Base-by-base conservation (phyloP, 1,140 invertebrate genomes). In the Theocolax elegans region DNA sequence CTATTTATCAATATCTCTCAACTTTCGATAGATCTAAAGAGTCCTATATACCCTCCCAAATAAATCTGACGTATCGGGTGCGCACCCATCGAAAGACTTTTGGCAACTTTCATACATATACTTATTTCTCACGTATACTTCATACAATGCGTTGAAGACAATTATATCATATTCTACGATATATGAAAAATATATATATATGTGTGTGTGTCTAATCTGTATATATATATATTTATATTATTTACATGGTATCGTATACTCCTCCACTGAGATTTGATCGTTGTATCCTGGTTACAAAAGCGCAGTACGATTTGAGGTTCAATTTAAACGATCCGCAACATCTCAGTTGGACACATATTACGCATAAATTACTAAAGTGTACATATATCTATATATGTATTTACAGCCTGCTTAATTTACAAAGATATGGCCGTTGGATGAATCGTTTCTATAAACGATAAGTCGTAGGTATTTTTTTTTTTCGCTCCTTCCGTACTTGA, bases 221-320 rank as follows among this genome's bases (percentile, higher is more conserved):
- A 31, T 15, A 51, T 25, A 64, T 38, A 25, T 51, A 25, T 42
- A 42, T 42, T 19, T 21, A 19, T 48, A 48, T 31, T 48, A 66
- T 66, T 7, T 66, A 66, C 51, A 66, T 56, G 51, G 51, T 66
- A 56, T 29, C n/a, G n/a, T 56, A 53, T 25, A 25, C 60, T 38
- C 35, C 21, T 38, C 8, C 19, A 12, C 44, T n/a, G 29, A 35
- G 8, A 25, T 40, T 59, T 3, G 4, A 13, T n/a, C n/a, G n/a
- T n/a, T n/a, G n/a, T n/a, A n/a, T n/a, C n/a, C n/a, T n/a, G n/a
- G n/a, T n/a, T n/a, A n/a, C n/a, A n/a, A n/a, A n/a, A n/a, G n/a
- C n/a, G n/a, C n/a, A n/a, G n/a, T n/a, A n/a, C n/a, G n/a, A n/a
- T n/a, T n/a, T n/a, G n/a, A n/a, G n/a, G n/a, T n/a, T n/a, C n/a